These are phyloP conservation scores for Drosophila nikananu DNA, from an alignment of 1,140 invertebrate genomes.

Conservation along the genomic window DNA sequence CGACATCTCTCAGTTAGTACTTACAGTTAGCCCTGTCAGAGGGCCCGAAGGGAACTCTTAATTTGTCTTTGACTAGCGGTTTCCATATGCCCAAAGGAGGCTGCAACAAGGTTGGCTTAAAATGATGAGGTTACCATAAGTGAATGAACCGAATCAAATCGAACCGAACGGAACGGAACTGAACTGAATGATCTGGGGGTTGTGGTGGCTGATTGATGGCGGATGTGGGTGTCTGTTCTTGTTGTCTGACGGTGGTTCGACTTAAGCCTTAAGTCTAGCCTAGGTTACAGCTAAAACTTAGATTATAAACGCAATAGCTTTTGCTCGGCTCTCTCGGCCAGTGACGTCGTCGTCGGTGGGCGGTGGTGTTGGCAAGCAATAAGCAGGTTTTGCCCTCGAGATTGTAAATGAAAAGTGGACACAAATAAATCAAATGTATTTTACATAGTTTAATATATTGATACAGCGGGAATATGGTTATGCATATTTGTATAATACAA, in stretches of 20 bases:
- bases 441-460: conserved; percentile 9
- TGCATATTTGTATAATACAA: conserved; percentile 29
- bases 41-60: conserved; percentile 27
- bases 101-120: conserved; percentile 24
- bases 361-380: conserved; percentile 17
- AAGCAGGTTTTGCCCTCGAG: conserved; percentile 14
- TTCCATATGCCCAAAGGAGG: conserved; percentile 20
- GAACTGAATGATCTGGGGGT: conserved; percentile 43
- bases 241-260: conserved; percentile 36
- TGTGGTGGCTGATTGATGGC: conserved; percentile 17
- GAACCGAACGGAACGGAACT: conserved; percentile 31
- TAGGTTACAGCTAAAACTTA: conserved; percentile 47
- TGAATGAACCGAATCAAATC: conserved; percentile 27
- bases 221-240: conserved; percentile 26
- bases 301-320: conserved; percentile 12
- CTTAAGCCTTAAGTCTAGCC: conserved; percentile 44
- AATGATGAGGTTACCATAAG: conserved; percentile 28
- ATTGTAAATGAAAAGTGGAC: conserved; percentile 26
- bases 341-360: conserved; percentile 1
- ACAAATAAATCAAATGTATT: conserved; percentile 12
- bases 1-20: conserved; percentile 45
- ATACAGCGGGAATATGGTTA: conserved; percentile 23
- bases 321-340: conserved; percentile 8
- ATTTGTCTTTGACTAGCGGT: conserved; percentile 59
- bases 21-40: conserved; percentile 64